Conservation (phyloP, 1,140 invertebrate genomes). For the Drosophila setifemur region DNA sequence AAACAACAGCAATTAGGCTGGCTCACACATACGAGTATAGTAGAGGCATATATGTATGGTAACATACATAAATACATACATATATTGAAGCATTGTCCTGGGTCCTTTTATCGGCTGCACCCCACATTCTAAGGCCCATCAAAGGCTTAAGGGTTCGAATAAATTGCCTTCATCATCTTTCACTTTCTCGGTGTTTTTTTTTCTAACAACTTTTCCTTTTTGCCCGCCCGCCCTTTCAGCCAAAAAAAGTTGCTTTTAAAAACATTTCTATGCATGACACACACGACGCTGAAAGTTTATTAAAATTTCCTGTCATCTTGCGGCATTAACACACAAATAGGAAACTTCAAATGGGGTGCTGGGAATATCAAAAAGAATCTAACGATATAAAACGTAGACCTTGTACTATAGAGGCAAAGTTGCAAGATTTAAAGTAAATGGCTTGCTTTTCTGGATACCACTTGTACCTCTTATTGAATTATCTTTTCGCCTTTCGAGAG, state of each 20-base stretch:
- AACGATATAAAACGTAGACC: not conserved
- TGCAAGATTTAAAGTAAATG: not conserved
- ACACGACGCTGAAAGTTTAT: slow-evolving; percentile 22
- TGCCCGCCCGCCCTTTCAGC: not conserved
- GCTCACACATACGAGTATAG: too few species aligned
- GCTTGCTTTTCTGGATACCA: not conserved
- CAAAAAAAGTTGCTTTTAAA: slow-evolving; percentile 20
- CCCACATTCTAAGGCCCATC: slow-evolving; percentile 28
- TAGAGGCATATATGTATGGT: too few species aligned
- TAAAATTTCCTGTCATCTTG: slow-evolving; percentile 49
- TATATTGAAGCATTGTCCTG: slow-evolving; percentile 11
- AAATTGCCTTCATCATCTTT: slow-evolving; percentile 79
- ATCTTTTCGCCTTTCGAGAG: not conserved
- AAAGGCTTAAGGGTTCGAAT: slow-evolving; percentile 62
- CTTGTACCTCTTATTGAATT: slow-evolving; percentile 9
- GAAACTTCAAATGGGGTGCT: slow-evolving; percentile 13
- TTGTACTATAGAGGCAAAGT: too few species aligned
- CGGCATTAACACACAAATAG: slow-evolving; percentile 22
- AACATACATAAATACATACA: too few species aligned
- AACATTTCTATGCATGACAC: slow-evolving; percentile 52
- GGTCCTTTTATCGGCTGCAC: slow-evolving; percentile 10
- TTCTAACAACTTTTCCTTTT: not conserved
- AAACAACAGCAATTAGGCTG: slow-evolving; percentile 43
- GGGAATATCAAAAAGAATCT: not conserved
- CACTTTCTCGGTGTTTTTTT: slow-evolving; percentile 12